Conservation (phyloP, 2,888 invertebrate species). For the Alitta virens region DNA sequence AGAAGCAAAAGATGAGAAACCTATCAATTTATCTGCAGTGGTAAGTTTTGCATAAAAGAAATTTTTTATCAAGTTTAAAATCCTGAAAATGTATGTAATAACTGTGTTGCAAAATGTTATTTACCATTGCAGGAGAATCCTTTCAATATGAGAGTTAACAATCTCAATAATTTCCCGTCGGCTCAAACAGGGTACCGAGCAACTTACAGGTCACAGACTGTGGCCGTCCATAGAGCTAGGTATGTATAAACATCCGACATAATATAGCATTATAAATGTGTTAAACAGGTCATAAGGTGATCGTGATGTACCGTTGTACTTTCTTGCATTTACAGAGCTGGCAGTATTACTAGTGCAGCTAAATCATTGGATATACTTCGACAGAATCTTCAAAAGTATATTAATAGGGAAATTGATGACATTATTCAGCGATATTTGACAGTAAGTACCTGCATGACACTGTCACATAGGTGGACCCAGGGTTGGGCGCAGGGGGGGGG, state of each 20-base stretch:
- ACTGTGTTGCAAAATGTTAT: background rate
- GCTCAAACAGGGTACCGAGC: conserved; percentile 45
- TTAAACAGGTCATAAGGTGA: too few relatives aligned
- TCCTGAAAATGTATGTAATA: conserved; percentile 12
- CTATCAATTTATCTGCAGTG: too few relatives aligned
- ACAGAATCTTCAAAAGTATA: conserved; percentile 73
- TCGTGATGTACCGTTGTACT: too few relatives aligned
- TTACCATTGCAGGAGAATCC: conserved; percentile 57
- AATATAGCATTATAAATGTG: too few relatives aligned
- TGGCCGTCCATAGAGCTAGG: conserved; percentile 56
- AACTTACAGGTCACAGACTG: conserved; percentile 53
- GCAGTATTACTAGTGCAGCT: conserved; percentile 63
- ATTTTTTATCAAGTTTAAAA: too few relatives aligned
- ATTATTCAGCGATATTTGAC: conserved; percentile 76
- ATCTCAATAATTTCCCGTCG: conserved; percentile 66
- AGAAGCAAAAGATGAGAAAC: too few relatives aligned
- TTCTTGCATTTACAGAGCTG: conserved; percentile 34
- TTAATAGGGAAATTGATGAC: conserved; percentile 76
- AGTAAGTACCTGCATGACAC: conserved; percentile 56
- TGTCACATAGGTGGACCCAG: too few relatives aligned
- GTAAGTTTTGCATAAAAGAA: too few relatives aligned
- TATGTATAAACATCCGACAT: conserved; percentile 31
- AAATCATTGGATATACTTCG: conserved; percentile 74
- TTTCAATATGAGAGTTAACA: conserved; percentile 70
- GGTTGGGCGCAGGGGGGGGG: too few relatives aligned